Evolutionary conservation across 2,113 vertebrate species (phyloP).

Genomic region (Otus sunia): DNA sequence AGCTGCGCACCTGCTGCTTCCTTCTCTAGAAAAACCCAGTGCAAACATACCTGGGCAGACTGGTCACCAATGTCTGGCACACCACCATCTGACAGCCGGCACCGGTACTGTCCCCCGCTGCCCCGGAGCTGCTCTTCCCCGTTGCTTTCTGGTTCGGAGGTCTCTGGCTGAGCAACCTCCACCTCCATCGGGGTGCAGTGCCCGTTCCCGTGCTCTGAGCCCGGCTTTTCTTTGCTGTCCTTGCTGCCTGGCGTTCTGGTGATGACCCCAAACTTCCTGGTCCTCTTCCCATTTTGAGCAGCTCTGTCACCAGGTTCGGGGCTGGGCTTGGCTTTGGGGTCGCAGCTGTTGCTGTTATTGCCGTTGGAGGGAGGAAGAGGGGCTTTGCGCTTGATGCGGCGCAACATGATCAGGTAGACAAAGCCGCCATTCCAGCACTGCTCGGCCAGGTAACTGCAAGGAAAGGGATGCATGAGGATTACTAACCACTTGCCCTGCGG

Average conservation of each 20-base stretch:
- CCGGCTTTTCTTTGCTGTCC: constrained; percentile 52
- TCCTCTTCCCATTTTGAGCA: constrained; percentile 81
- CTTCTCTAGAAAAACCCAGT: neutral
- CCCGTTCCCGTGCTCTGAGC: constrained; percentile 63
- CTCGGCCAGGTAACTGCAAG: constrained; percentile 90
- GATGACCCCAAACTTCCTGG: constrained; percentile 93
- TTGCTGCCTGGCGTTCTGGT: constrained; percentile 78
- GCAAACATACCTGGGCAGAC: constrained; percentile 76
- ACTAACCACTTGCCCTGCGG: fast-evolving
- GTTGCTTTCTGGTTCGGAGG: constrained; percentile 40
- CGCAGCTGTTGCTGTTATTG: constrained; percentile 70
- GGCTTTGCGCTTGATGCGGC: constrained; percentile 92
- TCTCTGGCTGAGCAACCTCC: constrained; percentile 62
- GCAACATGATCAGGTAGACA: constrained; percentile 95
- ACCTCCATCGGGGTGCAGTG: constrained; percentile 70
- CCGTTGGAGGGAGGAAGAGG: constrained; percentile 85
- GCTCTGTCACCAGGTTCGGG: constrained; percentile 64
- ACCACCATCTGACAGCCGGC: constrained; percentile 71
- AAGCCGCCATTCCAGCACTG: constrained; percentile 98
- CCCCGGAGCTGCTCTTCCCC: constrained; percentile 35
- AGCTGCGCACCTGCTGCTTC: fast-evolving
- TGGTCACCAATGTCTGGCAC: constrained; percentile 75
- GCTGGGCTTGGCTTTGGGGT: constrained; percentile 63
- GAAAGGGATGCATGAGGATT: neutral
- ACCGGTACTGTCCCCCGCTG: constrained; percentile 40